These are phyloP conservation scores for Polymixis flavicincta DNA, from an alignment of 2,888 invertebrate species.

Conservation along the genomic window DNA sequence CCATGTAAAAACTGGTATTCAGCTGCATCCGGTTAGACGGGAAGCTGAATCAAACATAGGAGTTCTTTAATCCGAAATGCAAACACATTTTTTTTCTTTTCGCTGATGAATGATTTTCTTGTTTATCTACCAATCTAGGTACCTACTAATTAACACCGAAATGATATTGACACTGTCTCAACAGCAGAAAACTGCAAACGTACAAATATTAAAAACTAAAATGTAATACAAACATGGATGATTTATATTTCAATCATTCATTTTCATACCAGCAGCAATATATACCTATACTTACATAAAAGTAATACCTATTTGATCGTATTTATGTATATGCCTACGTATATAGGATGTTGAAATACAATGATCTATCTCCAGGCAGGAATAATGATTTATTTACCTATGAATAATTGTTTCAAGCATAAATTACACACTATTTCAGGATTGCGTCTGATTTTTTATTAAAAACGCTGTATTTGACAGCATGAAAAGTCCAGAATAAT, in stretches of 20 bases:
- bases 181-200: background rate
- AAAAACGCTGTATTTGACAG: background rate
- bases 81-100: no score
- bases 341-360: constrained; percentile 13
- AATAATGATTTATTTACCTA: background rate
- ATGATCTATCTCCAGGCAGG: background rate
- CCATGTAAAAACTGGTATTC: background rate
- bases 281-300: background rate
- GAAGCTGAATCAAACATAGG: background rate
- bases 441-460: background rate
- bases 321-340: background rate
- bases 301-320: background rate
- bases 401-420: background rate
- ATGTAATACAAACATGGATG: constrained; percentile 19
- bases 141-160: no score
- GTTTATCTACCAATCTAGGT: no score
- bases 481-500: background rate
- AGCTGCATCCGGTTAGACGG: background rate
- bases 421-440: constrained; percentile 4
- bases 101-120: no score
- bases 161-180: background rate
- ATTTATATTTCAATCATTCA: constrained; percentile 30
- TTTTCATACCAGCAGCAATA: constrained; percentile 7
- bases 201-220: constrained; percentile 24
- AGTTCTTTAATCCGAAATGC: no score